phyloP scores from a whole-genome alignment of 2,888 invertebrate species.

The Priocnemis perturbator region DNA sequence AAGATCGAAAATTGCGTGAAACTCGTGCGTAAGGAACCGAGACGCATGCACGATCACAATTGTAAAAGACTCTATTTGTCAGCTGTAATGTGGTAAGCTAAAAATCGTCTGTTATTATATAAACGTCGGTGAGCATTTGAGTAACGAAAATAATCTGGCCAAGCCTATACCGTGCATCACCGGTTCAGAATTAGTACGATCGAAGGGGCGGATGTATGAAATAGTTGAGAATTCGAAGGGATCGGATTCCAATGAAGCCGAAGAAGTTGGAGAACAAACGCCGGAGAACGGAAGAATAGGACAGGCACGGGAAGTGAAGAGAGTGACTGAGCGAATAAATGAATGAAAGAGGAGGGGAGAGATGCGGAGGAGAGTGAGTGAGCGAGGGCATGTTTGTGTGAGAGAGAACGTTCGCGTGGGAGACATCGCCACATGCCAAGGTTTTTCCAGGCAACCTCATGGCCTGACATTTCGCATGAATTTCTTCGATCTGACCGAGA shows the following conservation, averaged over 20 bases:
- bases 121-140: too few species aligned
- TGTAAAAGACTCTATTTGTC: too few species aligned
- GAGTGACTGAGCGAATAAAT: constrained; percentile 16
- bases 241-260: constrained; percentile 4
- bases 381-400: not conserved
- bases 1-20: too few species aligned
- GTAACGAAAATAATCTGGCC: too few species aligned
- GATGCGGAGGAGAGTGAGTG: not conserved
- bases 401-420: constrained; percentile 45
- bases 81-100: too few species aligned
- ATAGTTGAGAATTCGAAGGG: not conserved
- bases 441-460: constrained; percentile 45
- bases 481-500: constrained; percentile 14
- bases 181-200: not conserved
- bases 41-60: too few species aligned
- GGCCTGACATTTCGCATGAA: constrained; percentile 35
- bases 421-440: constrained; percentile 56
- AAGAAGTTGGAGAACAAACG: constrained; percentile 28
- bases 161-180: too few species aligned
- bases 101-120: too few species aligned
- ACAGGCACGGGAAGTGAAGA: constrained; percentile 4
- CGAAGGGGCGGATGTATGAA: not conserved
- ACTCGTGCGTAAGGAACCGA: too few species aligned
- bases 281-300: constrained; percentile 29
- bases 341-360: not conserved